Percentiles rank a stretch among this genome's conserved stretches.
These are phyloP conservation scores for Camelus dromedarius DNA, from an alignment of 2,113 vertebrate species.

Conservation along the genomic window DNA sequence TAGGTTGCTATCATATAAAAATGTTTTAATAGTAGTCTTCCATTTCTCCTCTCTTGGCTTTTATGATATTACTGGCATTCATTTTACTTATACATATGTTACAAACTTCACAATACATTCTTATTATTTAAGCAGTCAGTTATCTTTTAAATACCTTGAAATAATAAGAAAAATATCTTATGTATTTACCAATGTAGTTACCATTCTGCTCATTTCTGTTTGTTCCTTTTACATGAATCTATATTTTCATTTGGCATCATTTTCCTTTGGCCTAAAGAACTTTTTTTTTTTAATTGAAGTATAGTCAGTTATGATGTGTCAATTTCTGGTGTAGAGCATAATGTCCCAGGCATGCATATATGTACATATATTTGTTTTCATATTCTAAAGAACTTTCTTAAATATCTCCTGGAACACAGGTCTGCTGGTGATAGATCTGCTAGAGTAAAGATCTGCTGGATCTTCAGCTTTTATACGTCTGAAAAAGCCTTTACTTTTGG, in stretches of 20 bases:
- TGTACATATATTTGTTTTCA: too few species aligned
- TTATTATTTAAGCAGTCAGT: neutral
- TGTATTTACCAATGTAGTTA: neutral
- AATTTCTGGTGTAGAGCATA: too few species aligned
- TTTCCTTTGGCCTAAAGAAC: neutral
- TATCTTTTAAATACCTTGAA: conserved; percentile 28
- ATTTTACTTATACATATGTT: neutral
- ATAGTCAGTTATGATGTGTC: too few species aligned
- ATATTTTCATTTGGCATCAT: neutral
- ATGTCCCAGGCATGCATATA: too few species aligned
- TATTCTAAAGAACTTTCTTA: neutral
- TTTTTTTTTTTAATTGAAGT: neutral
- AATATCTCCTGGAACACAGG: neutral
- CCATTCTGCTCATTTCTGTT: neutral
- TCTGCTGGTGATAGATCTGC: neutral
- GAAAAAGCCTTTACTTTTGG: neutral
- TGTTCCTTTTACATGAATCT: neutral
- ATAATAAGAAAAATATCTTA: neutral
- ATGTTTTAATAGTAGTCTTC: neutral
- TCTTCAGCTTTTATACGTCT: neutral
- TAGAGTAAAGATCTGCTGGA: neutral
- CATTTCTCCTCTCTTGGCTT: neutral
- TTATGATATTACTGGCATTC: neutral
- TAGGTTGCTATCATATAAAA: neutral
- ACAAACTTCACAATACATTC: neutral